Evolutionary conservation across 2,113 vertebrate species (phyloP).

Genomic region (Zingel zingel): DNA sequence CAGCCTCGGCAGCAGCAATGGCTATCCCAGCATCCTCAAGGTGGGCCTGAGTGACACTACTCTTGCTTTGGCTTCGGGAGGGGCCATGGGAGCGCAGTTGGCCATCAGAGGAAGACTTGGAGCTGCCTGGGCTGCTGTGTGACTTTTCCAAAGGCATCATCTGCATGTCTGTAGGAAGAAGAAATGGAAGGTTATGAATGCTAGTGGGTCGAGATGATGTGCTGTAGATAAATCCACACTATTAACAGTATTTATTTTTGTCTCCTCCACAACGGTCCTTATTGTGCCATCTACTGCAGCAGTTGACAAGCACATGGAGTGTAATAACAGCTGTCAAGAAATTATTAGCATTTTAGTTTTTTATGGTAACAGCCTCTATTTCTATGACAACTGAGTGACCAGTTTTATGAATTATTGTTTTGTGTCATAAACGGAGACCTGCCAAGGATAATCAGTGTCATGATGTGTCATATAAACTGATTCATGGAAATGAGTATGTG

Average conservation of each 20-base stretch:
- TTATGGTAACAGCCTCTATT: slow-evolving; percentile 39
- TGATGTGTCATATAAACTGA: neutral
- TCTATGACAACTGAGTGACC: slow-evolving; percentile 43
- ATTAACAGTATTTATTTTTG: neutral
- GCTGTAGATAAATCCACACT: neutral
- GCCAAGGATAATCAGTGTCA: neutral
- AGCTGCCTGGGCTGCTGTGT: slow-evolving; percentile 98
- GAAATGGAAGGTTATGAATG: slow-evolving; percentile 10
- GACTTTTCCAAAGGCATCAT: slow-evolving; percentile 97
- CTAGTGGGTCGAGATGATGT: neutral
- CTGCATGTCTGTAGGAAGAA: slow-evolving; percentile 89
- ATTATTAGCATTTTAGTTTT: slow-evolving; percentile 24
- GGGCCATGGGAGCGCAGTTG: slow-evolving; percentile 97
- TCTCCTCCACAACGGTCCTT: neutral
- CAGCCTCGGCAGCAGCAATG: slow-evolving; percentile 97
- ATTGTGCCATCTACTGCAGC: neutral
- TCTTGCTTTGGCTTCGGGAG: slow-evolving; percentile 98
- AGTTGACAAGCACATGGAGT: slow-evolving; percentile 27
- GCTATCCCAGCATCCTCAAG: slow-evolving; percentile 97
- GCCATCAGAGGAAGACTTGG: slow-evolving; percentile 98
- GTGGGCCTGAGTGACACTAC: slow-evolving; percentile 97
- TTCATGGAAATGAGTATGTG: neutral
- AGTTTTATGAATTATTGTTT: slow-evolving; percentile 7
- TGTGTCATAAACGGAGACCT: neutral
- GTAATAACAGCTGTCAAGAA: slow-evolving; percentile 45